Evolutionary conservation across 2,888 invertebrate genomes (phyloP).

Genomic region (Meandrusa payeni): DNA sequence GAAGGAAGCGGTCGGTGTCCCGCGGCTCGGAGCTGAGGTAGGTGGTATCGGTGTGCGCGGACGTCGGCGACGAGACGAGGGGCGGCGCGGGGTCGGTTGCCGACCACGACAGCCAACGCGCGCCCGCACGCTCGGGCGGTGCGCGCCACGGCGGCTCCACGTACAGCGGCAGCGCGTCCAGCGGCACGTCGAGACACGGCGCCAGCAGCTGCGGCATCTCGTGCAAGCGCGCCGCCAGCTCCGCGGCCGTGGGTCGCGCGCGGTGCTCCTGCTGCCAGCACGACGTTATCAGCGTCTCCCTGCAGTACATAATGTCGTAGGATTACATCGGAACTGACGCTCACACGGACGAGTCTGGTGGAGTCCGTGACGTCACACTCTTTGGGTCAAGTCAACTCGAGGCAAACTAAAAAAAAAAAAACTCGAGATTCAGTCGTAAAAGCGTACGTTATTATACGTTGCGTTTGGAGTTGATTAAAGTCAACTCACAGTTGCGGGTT

Average conservation of each 20-base stretch:
- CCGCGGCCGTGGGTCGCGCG: constrained; percentile 87
- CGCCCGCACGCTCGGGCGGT: constrained; percentile 42
- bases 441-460: too few species aligned
- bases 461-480: too few species aligned
- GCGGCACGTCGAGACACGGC: constrained; percentile 89
- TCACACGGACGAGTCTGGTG: too few species aligned
- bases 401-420: too few species aligned
- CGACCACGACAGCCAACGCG: constrained; percentile 52
- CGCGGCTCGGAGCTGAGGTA: constrained; percentile 56
- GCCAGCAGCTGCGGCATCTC: constrained; percentile 87
- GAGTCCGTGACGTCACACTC: too few species aligned
- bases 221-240: constrained; percentile 90
- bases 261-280: constrained; percentile 89
- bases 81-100: constrained; percentile 50
- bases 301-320: too few species aligned
- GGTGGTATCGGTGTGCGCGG: constrained; percentile 55
- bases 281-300: constrained; percentile 86
- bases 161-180: constrained; percentile 87
- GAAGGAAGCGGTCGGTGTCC: constrained; percentile 45
- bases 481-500: constrained; percentile 91
- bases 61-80: constrained; percentile 56
- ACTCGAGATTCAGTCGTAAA: too few species aligned
- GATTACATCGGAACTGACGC: too few species aligned
- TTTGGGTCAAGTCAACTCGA: too few species aligned
- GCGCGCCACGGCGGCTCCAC: constrained; percentile 48